These are phyloP conservation scores for Apamea crenata DNA, from an alignment of 2,888 invertebrate species.

Conservation along the genomic window DNA sequence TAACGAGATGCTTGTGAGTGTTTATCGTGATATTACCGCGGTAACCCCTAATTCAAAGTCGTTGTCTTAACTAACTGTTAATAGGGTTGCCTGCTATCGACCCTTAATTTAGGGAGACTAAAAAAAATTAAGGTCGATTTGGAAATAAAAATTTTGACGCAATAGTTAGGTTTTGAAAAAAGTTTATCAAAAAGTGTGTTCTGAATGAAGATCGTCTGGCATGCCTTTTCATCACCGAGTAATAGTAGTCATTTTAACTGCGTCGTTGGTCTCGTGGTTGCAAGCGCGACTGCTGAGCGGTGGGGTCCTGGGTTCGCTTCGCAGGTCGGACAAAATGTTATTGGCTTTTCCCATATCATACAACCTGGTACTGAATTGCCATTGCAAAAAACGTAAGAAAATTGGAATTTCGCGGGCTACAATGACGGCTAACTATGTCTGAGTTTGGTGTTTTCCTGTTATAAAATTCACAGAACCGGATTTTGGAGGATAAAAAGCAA, in stretches of 20 bases:
- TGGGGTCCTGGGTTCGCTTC: too few relatives aligned
- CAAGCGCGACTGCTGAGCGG: too few relatives aligned
- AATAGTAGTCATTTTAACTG: too few relatives aligned
- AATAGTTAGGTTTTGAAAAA: neutral
- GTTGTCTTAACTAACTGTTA: conserved; percentile 66
- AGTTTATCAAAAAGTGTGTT: neutral
- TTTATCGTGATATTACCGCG: conserved; percentile 53
- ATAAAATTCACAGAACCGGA: neutral
- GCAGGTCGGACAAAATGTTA: too few relatives aligned
- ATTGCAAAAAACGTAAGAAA: too few relatives aligned
- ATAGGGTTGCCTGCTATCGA: conserved; percentile 36
- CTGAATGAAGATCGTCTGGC: neutral
- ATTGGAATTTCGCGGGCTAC: too few relatives aligned
- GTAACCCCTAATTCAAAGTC: conserved; percentile 50
- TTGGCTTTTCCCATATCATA: too few relatives aligned
- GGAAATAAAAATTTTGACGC: neutral
- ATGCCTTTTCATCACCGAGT: neutral
- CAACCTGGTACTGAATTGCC: too few relatives aligned
- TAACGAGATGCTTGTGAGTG: conserved; percentile 49
- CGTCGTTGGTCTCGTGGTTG: too few relatives aligned
- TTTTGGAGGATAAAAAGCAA: neutral
- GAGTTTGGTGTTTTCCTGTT: neutral
- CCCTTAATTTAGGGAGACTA: conserved; percentile 19
- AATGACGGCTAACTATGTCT: too few relatives aligned
- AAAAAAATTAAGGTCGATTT: conserved; percentile 21